Evolutionary conservation across 2,888 invertebrate species (phyloP).

Genomic region (Rhingia campestris): DNA sequence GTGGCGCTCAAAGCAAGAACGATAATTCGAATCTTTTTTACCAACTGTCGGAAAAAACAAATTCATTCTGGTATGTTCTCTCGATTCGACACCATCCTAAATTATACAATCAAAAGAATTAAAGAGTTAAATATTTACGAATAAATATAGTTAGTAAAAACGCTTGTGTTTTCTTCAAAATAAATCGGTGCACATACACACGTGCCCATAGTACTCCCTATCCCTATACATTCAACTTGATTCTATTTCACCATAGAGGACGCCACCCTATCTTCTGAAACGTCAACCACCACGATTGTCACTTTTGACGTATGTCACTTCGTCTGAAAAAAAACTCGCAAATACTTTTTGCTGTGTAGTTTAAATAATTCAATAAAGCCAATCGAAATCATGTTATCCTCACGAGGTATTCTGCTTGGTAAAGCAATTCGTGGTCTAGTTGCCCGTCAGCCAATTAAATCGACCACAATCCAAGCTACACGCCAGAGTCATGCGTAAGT

Average conservation of each 20-base stretch:
- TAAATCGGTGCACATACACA: no score
- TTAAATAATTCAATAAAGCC: slow-evolving; percentile 20
- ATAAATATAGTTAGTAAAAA: no score
- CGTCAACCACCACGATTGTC: slow-evolving; percentile 18
- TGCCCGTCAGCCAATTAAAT: slow-evolving; percentile 44
- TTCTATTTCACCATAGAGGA: slow-evolving; percentile 27
- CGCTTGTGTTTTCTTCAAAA: no score
- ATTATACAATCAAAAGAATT: no score
- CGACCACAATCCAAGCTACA: slow-evolving; percentile 39
- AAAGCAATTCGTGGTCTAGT: slow-evolving; percentile 42
- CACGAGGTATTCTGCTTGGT: slow-evolving; percentile 56
- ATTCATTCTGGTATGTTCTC: no score
- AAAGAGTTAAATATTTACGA: no score
- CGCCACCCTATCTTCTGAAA: not conserved
- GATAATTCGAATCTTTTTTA: no score
- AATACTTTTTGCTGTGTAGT: slow-evolving; percentile 36
- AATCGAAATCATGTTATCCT: slow-evolving; percentile 55
- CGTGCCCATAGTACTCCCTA: no score
- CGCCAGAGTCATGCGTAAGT: slow-evolving; percentile 76
- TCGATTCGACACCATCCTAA: no score
- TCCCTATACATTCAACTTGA: no score
- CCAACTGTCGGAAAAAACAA: no score
- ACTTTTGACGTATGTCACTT: slow-evolving; percentile 29
- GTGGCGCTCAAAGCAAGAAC: no score
- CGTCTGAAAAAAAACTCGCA: not conserved